phyloP scores from a whole-genome alignment of 1,140 invertebrate species.

The Drosophila lacertosa region DNA sequence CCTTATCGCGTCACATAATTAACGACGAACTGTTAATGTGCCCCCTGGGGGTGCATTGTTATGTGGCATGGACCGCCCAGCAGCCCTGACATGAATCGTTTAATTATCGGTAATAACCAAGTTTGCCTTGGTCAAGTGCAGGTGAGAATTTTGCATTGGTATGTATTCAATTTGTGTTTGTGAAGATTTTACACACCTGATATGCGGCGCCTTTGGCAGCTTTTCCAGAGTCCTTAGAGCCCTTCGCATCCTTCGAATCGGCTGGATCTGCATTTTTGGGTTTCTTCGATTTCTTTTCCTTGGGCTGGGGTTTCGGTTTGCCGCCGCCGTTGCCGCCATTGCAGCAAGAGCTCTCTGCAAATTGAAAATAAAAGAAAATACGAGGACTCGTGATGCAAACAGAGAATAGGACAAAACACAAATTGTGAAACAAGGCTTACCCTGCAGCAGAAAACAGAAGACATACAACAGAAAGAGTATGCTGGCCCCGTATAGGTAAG shows the following conservation, averaged over 20 bases:
- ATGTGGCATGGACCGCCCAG: neutral
- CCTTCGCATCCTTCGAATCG: slow-evolving; percentile 85
- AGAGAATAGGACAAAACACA: too few relatives aligned
- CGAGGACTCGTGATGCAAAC: neutral
- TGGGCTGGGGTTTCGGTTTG: slow-evolving; percentile 88
- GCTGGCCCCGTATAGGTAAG: slow-evolving; percentile 97
- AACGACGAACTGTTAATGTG: slow-evolving; percentile 41
- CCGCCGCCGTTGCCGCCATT: slow-evolving; percentile 85
- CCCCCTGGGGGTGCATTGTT: slow-evolving; percentile 2
- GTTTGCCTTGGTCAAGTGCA: neutral
- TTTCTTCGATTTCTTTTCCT: slow-evolving; percentile 91
- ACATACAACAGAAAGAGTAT: slow-evolving; percentile 98
- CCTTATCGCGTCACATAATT: slow-evolving; percentile 54
- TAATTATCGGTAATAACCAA: neutral
- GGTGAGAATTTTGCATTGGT: too few relatives aligned
- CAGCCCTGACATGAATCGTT: slow-evolving; percentile 31
- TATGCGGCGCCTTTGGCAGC: slow-evolving; percentile 86
- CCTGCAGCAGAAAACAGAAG: slow-evolving; percentile 97
- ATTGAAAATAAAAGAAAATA: neutral
- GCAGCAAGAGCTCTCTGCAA: slow-evolving; percentile 91
- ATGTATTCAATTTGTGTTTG: too few relatives aligned
- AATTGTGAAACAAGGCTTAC: slow-evolving; percentile 67
- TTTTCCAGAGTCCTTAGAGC: slow-evolving; percentile 86
- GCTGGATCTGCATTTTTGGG: slow-evolving; percentile 86
- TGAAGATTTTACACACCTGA: slow-evolving; percentile 84